Percentiles rank a stretch among this genome's conserved stretches.
Conservation (phyloP, 2,113 vertebrate species). For the Chrysemys picta region DNA sequence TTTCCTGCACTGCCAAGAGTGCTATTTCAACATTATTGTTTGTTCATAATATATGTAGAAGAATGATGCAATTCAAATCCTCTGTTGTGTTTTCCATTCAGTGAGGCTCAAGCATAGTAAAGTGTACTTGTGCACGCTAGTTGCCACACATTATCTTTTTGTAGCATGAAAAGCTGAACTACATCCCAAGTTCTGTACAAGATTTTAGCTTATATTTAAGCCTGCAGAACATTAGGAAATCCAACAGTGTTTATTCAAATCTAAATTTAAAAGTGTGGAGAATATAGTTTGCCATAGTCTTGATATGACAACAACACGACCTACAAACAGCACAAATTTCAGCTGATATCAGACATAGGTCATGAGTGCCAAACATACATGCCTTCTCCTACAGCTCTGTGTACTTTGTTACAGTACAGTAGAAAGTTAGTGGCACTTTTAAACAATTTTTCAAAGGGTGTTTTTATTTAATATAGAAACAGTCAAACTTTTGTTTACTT, state of each 20-base stretch:
- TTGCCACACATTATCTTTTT: not conserved
- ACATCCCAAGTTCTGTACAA: not conserved
- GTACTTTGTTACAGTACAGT: not conserved
- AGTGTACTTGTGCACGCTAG: not conserved
- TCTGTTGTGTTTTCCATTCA: slow-evolving; percentile 12
- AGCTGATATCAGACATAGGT: not conserved
- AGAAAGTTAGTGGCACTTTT: not conserved
- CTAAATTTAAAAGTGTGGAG: not conserved
- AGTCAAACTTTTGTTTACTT: not conserved
- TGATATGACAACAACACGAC: fast-evolving
- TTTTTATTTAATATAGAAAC: not conserved
- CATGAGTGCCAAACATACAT: not conserved
- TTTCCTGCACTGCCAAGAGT: slow-evolving; percentile 47
- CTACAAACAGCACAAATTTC: not conserved
- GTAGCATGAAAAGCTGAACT: not conserved
- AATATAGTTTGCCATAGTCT: not conserved
- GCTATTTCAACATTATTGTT: slow-evolving; percentile 44
- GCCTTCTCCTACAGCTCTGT: not conserved
- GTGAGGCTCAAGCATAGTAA: not conserved
- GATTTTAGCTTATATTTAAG: not conserved
- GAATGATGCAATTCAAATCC: slow-evolving; percentile 26
- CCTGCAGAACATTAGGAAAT: not conserved
- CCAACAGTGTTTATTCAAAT: fast-evolving
- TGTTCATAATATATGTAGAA: slow-evolving; percentile 46
- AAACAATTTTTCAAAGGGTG: not conserved